Base-by-base conservation (phyloP, 2,113 vertebrate species). In the Heterocephalus glaber region DNA sequence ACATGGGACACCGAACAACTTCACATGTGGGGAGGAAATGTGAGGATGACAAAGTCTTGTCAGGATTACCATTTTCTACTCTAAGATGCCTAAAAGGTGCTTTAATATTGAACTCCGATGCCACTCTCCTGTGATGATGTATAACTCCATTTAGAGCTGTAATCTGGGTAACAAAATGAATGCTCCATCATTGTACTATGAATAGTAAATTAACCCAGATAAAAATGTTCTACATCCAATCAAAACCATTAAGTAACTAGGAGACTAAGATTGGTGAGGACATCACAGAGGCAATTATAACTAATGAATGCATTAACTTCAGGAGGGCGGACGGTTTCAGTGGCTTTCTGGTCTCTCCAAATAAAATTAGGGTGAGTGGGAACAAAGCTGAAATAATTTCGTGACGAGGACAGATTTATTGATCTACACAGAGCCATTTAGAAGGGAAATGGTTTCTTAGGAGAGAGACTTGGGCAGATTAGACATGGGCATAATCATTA, bases 141-240 rank as follows among this genome's bases (percentile, higher is more conserved):
- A 98, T 98, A 97, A 98, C 98, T 97, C 98, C 98, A 98, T 98
- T 99, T 98, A 97, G 98, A 96, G 98, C 98, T 97, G 97, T 98
- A 98, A 98, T 98, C 98, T 97, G 96, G 92, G 98, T 97, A 98
- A 98, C 98, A 98, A 98, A 99, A 98, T 98, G 98, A 98, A 98
- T 97, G 98, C 98, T 98, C 98, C 98, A 98, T 99, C 98, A 98
- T 95, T 98, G 97, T 98, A 97, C 98, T 98, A 97, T 98, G 98
- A 98, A 98, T 98, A 98, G 98, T 97, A 98, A 98, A 99, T 98
- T 98, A 99, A 98, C 98, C 96, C 97, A 98, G 98, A 99, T 98
- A 98, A 98, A 98, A 98, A 97, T 98, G 98, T 98, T 98, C 98
- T 98, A 98, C 98, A 98, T 92, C 98, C 98, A 98, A 98, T 98